Conservation (phyloP, 2,797 vertebrate genomes). For the Tapirus indicus region DNA sequence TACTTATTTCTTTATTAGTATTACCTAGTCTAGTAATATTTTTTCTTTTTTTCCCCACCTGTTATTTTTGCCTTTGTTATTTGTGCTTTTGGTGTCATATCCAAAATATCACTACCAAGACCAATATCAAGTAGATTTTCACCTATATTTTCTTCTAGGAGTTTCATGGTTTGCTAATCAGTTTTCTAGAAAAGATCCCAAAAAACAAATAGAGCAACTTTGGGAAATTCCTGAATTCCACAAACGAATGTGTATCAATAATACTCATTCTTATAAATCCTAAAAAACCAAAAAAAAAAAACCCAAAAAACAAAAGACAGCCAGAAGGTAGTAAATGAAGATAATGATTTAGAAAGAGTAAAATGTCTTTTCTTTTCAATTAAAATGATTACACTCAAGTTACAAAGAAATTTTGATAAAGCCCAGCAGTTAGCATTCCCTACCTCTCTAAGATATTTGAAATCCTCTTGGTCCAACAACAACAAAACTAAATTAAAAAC, state of each 20-base stretch:
- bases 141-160: not conserved
- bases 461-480: not conserved
- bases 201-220: not conserved
- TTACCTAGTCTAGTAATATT: too few species aligned
- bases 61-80: too few species aligned
- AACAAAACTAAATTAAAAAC: not conserved
- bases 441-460: not conserved
- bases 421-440: not conserved
- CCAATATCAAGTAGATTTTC: not conserved
- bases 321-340: not conserved
- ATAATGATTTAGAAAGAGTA: not conserved
- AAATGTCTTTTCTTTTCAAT: not conserved
- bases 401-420: not conserved
- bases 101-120: too few species aligned
- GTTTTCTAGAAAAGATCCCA: not conserved
- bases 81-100: too few species aligned
- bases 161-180: not conserved
- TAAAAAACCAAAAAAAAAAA: not conserved
- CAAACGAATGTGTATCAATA: not conserved
- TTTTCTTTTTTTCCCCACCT: too few species aligned
- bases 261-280: not conserved
- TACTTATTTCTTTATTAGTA: too few species aligned
- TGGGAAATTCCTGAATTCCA: not conserved
- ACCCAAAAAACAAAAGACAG: not conserved
- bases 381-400: not conserved